These are phyloP conservation scores for Iguana delicatissima DNA, from an alignment of 2,797 vertebrate species.

Conservation along the genomic window DNA sequence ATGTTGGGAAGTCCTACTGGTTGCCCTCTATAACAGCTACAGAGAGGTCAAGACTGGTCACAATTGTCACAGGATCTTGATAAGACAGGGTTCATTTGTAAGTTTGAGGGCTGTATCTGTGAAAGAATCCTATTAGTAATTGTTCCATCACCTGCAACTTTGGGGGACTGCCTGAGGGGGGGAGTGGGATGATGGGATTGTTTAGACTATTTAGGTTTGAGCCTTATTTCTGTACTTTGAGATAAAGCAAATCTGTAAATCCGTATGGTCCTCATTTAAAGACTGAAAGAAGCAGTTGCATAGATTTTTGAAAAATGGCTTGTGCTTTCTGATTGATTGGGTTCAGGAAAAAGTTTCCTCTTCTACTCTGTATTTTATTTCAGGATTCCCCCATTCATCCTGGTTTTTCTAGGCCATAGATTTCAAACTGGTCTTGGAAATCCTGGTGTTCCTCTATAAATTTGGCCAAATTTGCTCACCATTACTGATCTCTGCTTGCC, in stretches of 20 bases:
- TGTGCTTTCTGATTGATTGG: not conserved
- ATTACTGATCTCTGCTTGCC: too few species aligned
- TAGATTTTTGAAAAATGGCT: not conserved
- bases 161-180: rapidly evolving
- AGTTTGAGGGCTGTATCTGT: rapidly evolving
- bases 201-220: rapidly evolving
- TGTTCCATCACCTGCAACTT: not conserved
- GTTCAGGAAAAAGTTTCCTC: not conserved
- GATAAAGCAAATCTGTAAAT: not conserved
- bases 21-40: not conserved
- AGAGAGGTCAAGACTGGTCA: not conserved
- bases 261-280: not conserved
- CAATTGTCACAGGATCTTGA: not conserved
- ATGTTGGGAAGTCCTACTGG: rapidly evolving
- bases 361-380: not conserved
- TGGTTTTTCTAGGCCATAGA: not conserved
- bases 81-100: rapidly evolving
- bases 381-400: not conserved
- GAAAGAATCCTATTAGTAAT: not conserved
- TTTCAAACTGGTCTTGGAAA: not conserved
- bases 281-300: not conserved
- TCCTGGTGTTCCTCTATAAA: too few species aligned
- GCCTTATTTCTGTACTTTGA: not conserved
- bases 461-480: too few species aligned
- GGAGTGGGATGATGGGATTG: too few species aligned